A percentile compares a stretch with the other conserved stretches of the same genome.
Evolutionary conservation across 2,797 vertebrate genomes (phyloP).

Genomic region (Meriones psammophilus): DNA sequence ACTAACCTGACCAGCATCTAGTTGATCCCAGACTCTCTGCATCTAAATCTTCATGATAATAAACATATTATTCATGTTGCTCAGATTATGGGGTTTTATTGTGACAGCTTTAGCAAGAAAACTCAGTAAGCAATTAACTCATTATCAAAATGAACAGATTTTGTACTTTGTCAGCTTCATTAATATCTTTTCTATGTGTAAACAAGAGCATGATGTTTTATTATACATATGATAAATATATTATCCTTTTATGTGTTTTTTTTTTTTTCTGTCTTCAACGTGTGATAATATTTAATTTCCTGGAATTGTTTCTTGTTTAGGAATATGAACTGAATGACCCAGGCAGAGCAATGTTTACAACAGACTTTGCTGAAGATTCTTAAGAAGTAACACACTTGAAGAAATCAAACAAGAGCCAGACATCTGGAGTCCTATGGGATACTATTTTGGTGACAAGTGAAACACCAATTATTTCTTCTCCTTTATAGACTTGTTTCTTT

Average conservation of each 20-base stretch:
- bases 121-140: neutral
- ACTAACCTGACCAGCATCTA: too few relatives aligned
- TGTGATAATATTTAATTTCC: slow-evolving; percentile 26
- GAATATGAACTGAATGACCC: slow-evolving; percentile 56
- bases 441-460: slow-evolving; percentile 51
- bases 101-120: neutral
- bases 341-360: slow-evolving; percentile 1
- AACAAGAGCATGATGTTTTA: neutral
- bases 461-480: slow-evolving; percentile 72
- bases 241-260: neutral
- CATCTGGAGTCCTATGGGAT: slow-evolving; percentile 65
- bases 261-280: slow-evolving; percentile 3
- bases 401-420: slow-evolving; percentile 58
- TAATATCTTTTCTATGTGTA: neutral
- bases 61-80: neutral
- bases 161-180: neutral
- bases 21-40: neutral
- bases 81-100: neutral
- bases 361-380: slow-evolving; percentile 19
- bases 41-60: neutral
- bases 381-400: slow-evolving; percentile 69
- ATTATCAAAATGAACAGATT: neutral
- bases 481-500: slow-evolving; percentile 62
- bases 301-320: slow-evolving; percentile 61
- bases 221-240: neutral